A percentile compares a stretch with the other conserved stretches of the same genome.
Conservation (phyloP, 1,140 invertebrate species). For the Hyles euphorbiae region DNA sequence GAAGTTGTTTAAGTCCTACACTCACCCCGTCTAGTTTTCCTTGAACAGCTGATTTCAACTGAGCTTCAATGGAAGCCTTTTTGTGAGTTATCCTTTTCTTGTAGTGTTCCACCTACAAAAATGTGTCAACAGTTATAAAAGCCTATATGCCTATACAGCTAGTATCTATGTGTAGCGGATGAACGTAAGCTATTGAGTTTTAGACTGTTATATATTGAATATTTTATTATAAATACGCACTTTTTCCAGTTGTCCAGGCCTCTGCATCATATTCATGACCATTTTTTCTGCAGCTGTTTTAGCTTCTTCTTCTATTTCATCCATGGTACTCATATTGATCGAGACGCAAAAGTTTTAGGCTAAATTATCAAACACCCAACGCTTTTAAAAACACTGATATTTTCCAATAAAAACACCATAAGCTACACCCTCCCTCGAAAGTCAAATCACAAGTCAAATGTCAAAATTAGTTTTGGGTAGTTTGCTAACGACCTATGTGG, state of each 20-base stretch:
- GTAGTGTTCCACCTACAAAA: conserved; percentile 86
- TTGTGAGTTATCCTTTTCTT: conserved; percentile 87
- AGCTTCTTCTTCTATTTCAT: conserved; percentile 89
- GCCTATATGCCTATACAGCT: not conserved
- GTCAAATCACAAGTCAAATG: too few species aligned
- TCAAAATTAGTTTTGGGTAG: too few species aligned
- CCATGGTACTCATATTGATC: conserved; percentile 76
- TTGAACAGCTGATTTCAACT: conserved; percentile 98
- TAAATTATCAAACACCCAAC: too few species aligned
- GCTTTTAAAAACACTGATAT: too few species aligned
- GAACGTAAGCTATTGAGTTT: too few species aligned
- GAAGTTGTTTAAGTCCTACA: conserved; percentile 93
- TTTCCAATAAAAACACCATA: too few species aligned
- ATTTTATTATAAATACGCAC: conserved; percentile 54
- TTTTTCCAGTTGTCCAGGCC: conserved; percentile 97
- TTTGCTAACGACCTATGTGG: too few species aligned
- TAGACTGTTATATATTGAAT: too few species aligned
- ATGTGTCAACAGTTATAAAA: not conserved
- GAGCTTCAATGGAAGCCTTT: conserved; percentile 96
- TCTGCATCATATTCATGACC: conserved; percentile 94
- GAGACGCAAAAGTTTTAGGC: too few species aligned
- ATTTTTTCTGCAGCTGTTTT: conserved; percentile 90
- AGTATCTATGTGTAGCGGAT: conserved; percentile 2
- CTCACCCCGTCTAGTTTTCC: conserved; percentile 97
- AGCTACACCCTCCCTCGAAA: too few species aligned